These are phyloP conservation scores for Drosophila punjabiensis DNA, from an alignment of 1,140 invertebrate species.

Conservation along the genomic window DNA sequence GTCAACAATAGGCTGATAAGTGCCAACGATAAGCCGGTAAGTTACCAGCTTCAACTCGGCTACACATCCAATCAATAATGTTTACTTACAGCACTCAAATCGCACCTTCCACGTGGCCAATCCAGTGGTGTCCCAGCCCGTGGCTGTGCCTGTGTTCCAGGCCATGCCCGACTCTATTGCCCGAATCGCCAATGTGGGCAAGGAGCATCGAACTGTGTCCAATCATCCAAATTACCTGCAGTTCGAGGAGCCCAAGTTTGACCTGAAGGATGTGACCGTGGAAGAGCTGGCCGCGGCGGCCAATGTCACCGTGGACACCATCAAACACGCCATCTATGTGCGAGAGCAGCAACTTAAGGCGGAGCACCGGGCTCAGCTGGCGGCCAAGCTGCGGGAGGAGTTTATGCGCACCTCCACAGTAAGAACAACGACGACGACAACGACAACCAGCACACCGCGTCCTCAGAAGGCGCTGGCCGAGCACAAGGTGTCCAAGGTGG, in stretches of 20 bases:
- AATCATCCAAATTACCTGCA: slow-evolving; percentile 79
- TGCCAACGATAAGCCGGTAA: slow-evolving; percentile 55
- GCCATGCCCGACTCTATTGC: slow-evolving; percentile 87
- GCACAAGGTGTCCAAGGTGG: slow-evolving; percentile 80
- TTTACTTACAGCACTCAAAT: slow-evolving; percentile 59
- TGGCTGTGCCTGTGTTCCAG: slow-evolving; percentile 81
- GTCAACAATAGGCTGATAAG: slow-evolving; percentile 75
- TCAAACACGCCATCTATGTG: slow-evolving; percentile 90
- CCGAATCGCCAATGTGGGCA: slow-evolving; percentile 83
- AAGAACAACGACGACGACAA: slow-evolving; percentile 85
- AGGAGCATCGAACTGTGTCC: slow-evolving; percentile 46
- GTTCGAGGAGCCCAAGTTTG: slow-evolving; percentile 80
- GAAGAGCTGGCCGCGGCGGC: slow-evolving; percentile 88
- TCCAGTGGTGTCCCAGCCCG: slow-evolving; percentile 73
- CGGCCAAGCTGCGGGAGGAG: slow-evolving; percentile 72
- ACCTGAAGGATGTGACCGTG: slow-evolving; percentile 87
- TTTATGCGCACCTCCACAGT: slow-evolving; percentile 85
- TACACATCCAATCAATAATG: too few relatives aligned
- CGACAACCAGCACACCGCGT: slow-evolving; percentile 64
- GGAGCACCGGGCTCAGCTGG: slow-evolving; percentile 74
- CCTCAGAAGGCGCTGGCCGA: slow-evolving; percentile 53
- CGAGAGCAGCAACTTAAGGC: slow-evolving; percentile 89
- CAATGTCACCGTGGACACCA: slow-evolving; percentile 90
- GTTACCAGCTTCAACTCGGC: background rate
- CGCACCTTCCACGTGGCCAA: slow-evolving; percentile 81